Evolutionary conservation across 2,113 vertebrate genomes (phyloP).

Genomic region (Pelodiscus sinensis): DNA sequence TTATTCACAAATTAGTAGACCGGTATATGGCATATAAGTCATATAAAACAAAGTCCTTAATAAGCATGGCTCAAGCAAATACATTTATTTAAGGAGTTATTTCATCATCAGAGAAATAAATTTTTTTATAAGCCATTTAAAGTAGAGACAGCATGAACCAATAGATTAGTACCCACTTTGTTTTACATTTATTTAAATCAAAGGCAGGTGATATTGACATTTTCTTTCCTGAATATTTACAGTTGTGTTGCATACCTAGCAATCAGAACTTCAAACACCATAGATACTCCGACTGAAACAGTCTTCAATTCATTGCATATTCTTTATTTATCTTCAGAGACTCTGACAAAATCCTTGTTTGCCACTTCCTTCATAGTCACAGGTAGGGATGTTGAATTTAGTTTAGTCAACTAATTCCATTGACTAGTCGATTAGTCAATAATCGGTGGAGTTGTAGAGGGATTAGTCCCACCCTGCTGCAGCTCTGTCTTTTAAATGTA

Average conservation of each 20-base stretch:
- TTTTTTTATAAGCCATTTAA: not conserved
- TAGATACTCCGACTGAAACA: not conserved
- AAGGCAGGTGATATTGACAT: not conserved
- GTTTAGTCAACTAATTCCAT: too few relatives aligned
- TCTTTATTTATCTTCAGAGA: not conserved
- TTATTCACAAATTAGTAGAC: not conserved
- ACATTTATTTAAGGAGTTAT: not conserved
- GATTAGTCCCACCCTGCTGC: too few relatives aligned
- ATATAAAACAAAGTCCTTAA: not conserved
- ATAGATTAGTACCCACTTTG: too few relatives aligned
- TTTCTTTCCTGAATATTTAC: not conserved
- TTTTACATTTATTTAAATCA: too few relatives aligned
- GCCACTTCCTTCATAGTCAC: not conserved
- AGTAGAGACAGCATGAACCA: not conserved
- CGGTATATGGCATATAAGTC: not conserved
- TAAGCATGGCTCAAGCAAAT: not conserved
- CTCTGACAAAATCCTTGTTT: not conserved
- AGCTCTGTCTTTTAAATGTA: too few relatives aligned
- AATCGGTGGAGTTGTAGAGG: too few relatives aligned
- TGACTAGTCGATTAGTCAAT: too few relatives aligned
- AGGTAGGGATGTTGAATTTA: not conserved
- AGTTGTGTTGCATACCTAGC: too few relatives aligned
- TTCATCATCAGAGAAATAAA: not conserved
- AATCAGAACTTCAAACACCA: not conserved
- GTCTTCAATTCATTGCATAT: not conserved